phyloP scores from a whole-genome alignment of 2,113 vertebrate genomes.

The Eira barbara region DNA sequence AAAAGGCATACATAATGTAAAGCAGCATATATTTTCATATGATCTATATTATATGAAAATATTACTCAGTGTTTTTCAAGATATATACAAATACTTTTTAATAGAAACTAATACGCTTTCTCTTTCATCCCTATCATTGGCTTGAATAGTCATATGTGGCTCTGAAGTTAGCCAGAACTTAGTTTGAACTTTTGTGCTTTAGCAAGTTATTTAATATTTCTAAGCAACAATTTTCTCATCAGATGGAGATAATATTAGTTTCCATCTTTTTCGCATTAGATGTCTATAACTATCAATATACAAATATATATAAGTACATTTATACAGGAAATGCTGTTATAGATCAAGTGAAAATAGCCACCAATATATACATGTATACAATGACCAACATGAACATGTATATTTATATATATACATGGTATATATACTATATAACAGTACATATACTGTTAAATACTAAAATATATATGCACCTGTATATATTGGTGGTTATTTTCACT shows the following conservation, averaged over 20 bases:
- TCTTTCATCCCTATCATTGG: not conserved
- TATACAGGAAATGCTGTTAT: not conserved
- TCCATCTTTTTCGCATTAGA: not conserved
- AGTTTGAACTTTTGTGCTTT: not conserved
- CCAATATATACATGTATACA: not conserved
- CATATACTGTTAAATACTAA: not conserved
- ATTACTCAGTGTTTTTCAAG: not conserved
- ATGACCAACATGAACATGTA: not conserved
- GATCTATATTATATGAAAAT: not conserved
- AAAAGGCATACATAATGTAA: not conserved
- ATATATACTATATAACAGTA: not conserved
- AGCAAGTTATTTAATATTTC: not conserved
- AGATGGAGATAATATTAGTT: not conserved
- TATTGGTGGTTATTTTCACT: not conserved
- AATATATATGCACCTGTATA: not conserved
- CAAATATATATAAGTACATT: not conserved
- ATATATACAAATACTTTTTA: not conserved
- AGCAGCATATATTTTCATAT: not conserved
- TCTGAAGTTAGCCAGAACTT: not conserved
- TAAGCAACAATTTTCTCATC: not conserved
- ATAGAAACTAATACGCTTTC: not conserved
- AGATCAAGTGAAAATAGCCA: not conserved
- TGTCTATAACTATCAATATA: not conserved
- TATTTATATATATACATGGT: not conserved
- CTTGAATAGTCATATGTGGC: not conserved